Base-by-base conservation (phyloP, 2,888 invertebrate genomes). In the Drosophila leonis region DNA sequence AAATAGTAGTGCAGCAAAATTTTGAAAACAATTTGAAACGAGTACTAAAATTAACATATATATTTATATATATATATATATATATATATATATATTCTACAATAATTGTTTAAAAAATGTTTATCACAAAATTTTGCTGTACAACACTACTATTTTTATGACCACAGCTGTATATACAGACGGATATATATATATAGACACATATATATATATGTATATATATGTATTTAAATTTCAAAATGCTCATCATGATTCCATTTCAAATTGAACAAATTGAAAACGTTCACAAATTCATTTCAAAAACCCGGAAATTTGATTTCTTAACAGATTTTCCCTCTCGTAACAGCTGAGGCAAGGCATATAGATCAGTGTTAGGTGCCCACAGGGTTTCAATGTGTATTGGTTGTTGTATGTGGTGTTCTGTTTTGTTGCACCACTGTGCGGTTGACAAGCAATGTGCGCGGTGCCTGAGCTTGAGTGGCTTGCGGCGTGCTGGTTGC, bases 401-500 rank as follows among this genome's bases (percentile, higher is more conserved):
- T n/a, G 29, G 10, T n/a, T 10, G 29, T 24, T 24, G 24, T 4
- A 3, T 2, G 24, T 15, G 44, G 8, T 15, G 46, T 0, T 35
- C 15, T 24, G 48, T 59, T 59, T 13, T 18, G 18, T 13, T 60
- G 69, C 27, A 46, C 18, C 4, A 44, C 0, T 2, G 29, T 0
- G 8, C 72, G 57, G 12, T 63, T 54, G 1, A 10, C 6, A n/a
- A 12, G 31, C 3, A 63, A 0, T 0, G 37, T 6, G 4, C 62
- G 70, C 18, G 59, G 62, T 15, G 56, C 24, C 44, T 70, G 59
- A 2, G 63, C 72, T n/a, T 49, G 48, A n/a, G n/a, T n/a, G 13
- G 18, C 9, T 18, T 49, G 39, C 5, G n/a, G 29, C 4, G 51
- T 31, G 10, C 18, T 55, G 18, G 9, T 20, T 5, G 29, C 1